These are phyloP conservation scores for Didymodactylos carnosus DNA, from an alignment of 2,888 invertebrate species.

Conservation along the genomic window DNA sequence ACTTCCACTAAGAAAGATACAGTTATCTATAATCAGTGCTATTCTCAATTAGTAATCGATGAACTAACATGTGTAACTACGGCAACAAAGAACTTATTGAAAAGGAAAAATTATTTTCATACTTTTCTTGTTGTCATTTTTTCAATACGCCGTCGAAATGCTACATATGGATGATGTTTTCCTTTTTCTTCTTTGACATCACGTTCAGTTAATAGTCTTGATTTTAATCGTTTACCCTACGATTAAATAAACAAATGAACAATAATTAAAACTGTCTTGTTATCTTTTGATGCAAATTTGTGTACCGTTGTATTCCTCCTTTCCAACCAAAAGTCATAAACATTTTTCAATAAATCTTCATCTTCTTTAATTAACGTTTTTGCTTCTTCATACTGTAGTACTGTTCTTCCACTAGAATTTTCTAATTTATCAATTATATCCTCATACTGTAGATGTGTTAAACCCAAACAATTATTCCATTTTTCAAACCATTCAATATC, in stretches of 20 bases:
- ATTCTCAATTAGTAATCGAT: too few relatives aligned
- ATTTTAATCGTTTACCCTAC: not conserved
- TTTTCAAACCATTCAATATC: not conserved
- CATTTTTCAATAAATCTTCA: not conserved
- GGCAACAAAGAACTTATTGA: not conserved
- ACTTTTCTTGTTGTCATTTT: not conserved
- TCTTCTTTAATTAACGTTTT: not conserved
- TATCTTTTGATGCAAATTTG: too few relatives aligned
- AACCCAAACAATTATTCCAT: not conserved
- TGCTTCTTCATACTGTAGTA: not conserved
- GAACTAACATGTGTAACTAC: too few relatives aligned
- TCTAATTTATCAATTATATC: not conserved
- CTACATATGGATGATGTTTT: not conserved
- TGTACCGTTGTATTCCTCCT: not conserved
- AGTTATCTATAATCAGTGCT: too few relatives aligned
- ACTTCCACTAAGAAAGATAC: too few relatives aligned
- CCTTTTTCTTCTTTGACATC: not conserved
- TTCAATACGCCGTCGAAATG: not conserved
- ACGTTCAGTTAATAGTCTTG: not conserved
- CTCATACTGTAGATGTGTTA: not conserved
- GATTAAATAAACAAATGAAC: not conserved
- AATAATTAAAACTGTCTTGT: not conserved
- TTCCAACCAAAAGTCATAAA: not conserved
- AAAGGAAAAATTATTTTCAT: not conserved
- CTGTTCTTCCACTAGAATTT: not conserved